Evolutionary conservation across 2,113 vertebrate species (phyloP).

Genomic region (Melanotaenia duboulayi): DNA sequence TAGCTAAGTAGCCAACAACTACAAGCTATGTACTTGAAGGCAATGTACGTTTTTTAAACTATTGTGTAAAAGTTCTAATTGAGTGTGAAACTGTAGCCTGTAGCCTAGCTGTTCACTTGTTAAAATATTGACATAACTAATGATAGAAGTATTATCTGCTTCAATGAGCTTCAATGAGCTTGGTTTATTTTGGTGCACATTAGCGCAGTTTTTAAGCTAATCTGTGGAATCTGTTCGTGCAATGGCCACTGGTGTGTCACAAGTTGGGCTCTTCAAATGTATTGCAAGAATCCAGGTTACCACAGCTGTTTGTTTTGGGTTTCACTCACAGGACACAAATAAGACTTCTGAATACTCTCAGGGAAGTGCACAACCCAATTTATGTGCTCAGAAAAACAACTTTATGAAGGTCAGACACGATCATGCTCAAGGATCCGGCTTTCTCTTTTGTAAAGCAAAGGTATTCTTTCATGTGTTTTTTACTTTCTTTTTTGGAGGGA

Average conservation of each 20-base stretch:
- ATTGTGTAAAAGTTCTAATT: too few species aligned
- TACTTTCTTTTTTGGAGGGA: background rate
- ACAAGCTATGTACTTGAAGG: too few species aligned
- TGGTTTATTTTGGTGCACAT: too few species aligned
- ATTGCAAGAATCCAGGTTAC: background rate
- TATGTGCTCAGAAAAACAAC: background rate
- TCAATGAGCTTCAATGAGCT: too few species aligned
- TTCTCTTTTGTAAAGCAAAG: conserved; percentile 21
- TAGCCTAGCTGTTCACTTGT: too few species aligned
- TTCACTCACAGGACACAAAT: conserved; percentile 2
- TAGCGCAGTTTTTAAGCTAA: too few species aligned
- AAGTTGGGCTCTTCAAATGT: background rate
- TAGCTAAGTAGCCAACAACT: too few species aligned
- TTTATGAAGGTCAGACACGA: background rate
- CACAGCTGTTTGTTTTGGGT: background rate
- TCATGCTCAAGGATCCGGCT: background rate
- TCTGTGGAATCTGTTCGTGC: too few species aligned
- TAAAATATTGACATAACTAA: background rate
- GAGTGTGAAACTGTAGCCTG: too few species aligned
- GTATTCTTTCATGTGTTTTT: conserved; percentile 7
- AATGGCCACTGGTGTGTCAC: too few species aligned
- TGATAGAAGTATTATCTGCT: too few species aligned
- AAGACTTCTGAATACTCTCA: background rate
- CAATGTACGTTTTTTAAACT: too few species aligned
- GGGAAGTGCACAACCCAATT: conserved; percentile 8